Conservation (phyloP, 2,797 vertebrate genomes). For the Diplodus puntazzo region DNA sequence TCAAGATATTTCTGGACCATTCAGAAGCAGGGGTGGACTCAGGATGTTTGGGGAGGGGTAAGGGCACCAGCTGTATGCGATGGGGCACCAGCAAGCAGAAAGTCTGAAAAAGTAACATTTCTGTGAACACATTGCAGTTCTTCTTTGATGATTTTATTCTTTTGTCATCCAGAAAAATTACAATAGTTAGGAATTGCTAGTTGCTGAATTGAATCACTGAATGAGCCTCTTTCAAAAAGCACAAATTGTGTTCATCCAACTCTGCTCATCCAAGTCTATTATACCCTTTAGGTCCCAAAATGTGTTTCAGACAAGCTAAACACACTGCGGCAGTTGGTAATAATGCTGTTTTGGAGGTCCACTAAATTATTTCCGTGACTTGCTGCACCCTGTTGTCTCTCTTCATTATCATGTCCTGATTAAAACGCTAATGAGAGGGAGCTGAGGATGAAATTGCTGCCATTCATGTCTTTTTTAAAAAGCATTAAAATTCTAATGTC, state of each 20-base stretch:
- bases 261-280: not conserved
- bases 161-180: not conserved
- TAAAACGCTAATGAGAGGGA: conserved; percentile 58
- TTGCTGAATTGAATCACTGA: conserved; percentile 1
- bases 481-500: conserved; percentile 37
- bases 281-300: not conserved
- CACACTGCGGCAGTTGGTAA: not conserved
- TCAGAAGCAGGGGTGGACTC: not conserved
- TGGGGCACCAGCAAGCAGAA: too few species aligned
- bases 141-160: not conserved
- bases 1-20: not conserved
- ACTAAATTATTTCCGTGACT: conserved; percentile 41
- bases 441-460: conserved; percentile 44
- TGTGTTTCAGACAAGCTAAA: conserved; percentile 26
- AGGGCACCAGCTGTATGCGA: too few species aligned
- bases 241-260: not conserved
- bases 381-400: conserved; percentile 32
- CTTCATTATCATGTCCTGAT: conserved; percentile 60
- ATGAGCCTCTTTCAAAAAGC: not conserved
- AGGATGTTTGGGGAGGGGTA: too few species aligned
- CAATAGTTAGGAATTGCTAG: not conserved
- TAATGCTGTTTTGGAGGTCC: conserved; percentile 27
- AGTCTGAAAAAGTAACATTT: not conserved
- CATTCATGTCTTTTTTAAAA: conserved; percentile 26
- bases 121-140: not conserved